These are phyloP conservation scores for Madoqua kirkii DNA, from an alignment of 2,113 vertebrate species.

Conservation along the genomic window DNA sequence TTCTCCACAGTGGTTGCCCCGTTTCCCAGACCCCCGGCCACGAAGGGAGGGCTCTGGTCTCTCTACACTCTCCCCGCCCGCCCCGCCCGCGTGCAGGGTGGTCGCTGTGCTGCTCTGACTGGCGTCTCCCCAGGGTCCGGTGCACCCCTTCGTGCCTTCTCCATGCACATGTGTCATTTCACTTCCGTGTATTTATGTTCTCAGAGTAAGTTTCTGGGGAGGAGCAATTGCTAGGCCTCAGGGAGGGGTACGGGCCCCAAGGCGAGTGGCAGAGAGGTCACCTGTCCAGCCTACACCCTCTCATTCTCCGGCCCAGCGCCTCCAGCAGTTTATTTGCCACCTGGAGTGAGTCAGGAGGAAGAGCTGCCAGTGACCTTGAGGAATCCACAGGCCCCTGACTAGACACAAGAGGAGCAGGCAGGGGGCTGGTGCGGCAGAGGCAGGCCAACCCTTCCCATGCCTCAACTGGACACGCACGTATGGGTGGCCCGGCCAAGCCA, in stretches of 20 bases:
- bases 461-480: fast-evolving
- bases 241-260: background rate
- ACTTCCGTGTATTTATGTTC: background rate
- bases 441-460: background rate
- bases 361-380: background rate
- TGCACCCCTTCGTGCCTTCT: background rate
- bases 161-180: background rate
- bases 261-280: background rate
- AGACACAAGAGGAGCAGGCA: background rate
- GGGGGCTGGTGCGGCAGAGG: background rate
- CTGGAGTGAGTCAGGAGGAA: background rate
- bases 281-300: background rate
- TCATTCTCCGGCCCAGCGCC: background rate
- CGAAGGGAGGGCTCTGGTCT: background rate
- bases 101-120: background rate
- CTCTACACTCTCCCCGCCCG: background rate
- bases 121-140: background rate
- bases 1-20: background rate
- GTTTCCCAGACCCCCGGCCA: background rate
- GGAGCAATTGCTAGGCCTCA: background rate
- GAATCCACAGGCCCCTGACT: background rate
- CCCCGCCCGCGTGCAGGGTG: background rate
- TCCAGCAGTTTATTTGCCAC: background rate
- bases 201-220: background rate
- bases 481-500: background rate